Evolutionary conservation across 1,140 invertebrate species (phyloP), one percentile per base, ranked within the genome.

Genomic region (Calosoma granatense): DNA sequence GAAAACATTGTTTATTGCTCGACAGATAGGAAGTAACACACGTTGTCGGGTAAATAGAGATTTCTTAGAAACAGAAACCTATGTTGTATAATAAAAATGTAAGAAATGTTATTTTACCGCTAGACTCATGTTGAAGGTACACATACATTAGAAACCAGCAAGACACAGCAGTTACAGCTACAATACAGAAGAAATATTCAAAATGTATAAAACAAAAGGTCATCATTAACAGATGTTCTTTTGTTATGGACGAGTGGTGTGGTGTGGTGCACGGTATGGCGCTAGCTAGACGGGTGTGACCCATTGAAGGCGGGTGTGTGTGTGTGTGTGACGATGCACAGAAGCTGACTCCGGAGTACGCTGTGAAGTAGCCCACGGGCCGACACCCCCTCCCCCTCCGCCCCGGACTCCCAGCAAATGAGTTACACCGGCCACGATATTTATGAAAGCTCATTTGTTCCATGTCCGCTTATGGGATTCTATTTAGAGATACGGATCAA

Each of bases 381-480:
- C 6, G 26, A 36, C 26, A 36, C 6, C 26, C 26, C 6, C 6
- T 36, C 6, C 26, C 6, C 6, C n/a, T 6, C n/a, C 6, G 6
- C 26, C 26, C 6, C 26, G 26, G 26, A 36, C 6, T n/a, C n/a
- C 6, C 26, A 36, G 26, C 26, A 36, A 36, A 36, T 36, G 26
- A 36, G 26, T 36, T 36, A 36, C 26, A n/a, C 26, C 26, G n/a
- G 26, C 26, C 26, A 36, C 26, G 26, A 36, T 36, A 36, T 36
- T 36, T 36, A 36, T 36, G 26, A 36, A 36, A 36, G 26, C 26
- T 36, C 26, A 47, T 47, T 47, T 47, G 41, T 47, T 47, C 6
- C 41, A 47, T 47, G 41, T 47, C 41, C 41, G 41, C 41, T 47
- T 47, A 47, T 47, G 41, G 41, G 41, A 11, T 47, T 47, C 41